These are phyloP conservation scores for Heteropelma amictum DNA, from an alignment of 2,888 invertebrate genomes.

Conservation along the genomic window DNA sequence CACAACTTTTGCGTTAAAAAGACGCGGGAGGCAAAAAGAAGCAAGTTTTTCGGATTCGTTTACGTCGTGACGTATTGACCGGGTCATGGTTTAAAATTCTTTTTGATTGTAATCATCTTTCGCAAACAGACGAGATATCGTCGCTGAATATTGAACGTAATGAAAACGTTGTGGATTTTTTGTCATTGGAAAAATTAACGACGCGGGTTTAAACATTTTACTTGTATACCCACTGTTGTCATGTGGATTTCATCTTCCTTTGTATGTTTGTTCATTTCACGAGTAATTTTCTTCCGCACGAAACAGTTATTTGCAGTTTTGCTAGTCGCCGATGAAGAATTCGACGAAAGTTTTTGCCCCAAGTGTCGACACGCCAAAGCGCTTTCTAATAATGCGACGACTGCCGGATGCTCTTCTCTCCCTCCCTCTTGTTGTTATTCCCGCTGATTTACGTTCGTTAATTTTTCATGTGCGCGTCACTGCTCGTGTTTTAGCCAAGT, in stretches of 20 bases:
- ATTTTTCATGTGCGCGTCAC: constrained; percentile 17
- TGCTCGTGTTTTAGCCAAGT: constrained; percentile 7
- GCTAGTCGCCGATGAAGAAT: not conserved
- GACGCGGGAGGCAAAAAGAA: no score
- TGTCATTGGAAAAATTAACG: not conserved
- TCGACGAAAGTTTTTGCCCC: not conserved
- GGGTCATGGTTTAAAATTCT: no score
- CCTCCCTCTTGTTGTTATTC: constrained; percentile 1
- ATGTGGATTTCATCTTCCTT: constrained; percentile 71
- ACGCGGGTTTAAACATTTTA: not conserved
- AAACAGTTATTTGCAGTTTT: not conserved
- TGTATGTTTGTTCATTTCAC: constrained; percentile 66
- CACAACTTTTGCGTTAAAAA: no score
- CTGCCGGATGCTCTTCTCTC: not conserved
- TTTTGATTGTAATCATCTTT: no score
- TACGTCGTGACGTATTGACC: no score
- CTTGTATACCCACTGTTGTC: constrained; percentile 70
- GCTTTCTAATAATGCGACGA: not conserved
- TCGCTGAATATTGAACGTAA: no score
- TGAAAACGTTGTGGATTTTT: not conserved
- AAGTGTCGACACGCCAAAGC: not conserved
- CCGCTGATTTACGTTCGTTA: not conserved
- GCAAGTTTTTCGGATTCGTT: no score
- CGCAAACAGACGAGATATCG: no score
- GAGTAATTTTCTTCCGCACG: constrained; percentile 14